These are phyloP conservation scores for Panulirus ornatus DNA, from an alignment of 1,140 invertebrate species.

Conservation along the genomic window DNA sequence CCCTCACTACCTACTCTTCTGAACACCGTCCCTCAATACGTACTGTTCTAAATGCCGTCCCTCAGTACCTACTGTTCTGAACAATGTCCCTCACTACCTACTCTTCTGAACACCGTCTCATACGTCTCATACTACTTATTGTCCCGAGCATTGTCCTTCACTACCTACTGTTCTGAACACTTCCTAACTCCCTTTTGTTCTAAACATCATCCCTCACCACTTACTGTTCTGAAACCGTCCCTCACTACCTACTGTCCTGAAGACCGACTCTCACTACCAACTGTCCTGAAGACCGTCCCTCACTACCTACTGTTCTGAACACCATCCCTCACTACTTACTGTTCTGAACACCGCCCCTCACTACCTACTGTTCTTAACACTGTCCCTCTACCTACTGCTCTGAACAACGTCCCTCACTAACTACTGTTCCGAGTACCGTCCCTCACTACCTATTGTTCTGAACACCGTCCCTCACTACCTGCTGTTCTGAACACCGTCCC, in stretches of 20 bases:
- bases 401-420: neutral
- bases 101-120: neutral
- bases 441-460: neutral
- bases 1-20: too few relatives aligned
- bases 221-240: neutral
- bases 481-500: too few relatives aligned
- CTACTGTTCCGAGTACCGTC: neutral
- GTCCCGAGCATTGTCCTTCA: too few relatives aligned
- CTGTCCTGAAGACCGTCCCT: neutral
- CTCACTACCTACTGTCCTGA: neutral
- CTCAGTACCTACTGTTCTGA: too few relatives aligned
- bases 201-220: too few relatives aligned
- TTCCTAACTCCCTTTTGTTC: too few relatives aligned
- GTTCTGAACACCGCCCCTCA: too few relatives aligned
- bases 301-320: neutral
- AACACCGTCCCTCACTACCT: neutral
- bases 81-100: neutral
- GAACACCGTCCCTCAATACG: too few relatives aligned
- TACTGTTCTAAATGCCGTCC: too few relatives aligned
- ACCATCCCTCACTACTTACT: neutral
- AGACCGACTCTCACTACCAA: neutral
- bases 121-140: neutral
- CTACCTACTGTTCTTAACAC: neutral
- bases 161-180: too few relatives aligned
- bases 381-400: neutral